These are phyloP conservation scores for Proisotoma minuta DNA, from an alignment of 2,888 invertebrate species.

Conservation along the genomic window DNA sequence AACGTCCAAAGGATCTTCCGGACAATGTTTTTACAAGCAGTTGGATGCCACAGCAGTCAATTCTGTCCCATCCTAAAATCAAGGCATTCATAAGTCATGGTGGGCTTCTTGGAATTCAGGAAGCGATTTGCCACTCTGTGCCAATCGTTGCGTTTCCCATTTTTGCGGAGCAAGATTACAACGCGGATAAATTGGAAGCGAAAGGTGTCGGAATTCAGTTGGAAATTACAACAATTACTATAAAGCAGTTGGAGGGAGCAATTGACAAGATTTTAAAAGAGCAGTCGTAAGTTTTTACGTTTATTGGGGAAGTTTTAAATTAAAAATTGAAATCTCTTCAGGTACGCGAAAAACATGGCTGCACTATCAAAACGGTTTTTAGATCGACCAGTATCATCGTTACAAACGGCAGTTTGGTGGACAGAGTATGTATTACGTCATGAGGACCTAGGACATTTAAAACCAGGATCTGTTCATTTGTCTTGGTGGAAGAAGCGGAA, in stretches of 20 bases:
- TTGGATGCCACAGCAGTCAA: not conserved
- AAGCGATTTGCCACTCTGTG: slow-evolving; percentile 31
- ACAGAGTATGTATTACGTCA: slow-evolving; percentile 27
- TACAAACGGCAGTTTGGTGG: slow-evolving; percentile 33
- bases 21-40: not conserved
- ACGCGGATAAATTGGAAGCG: slow-evolving; percentile 20
- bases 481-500: slow-evolving; percentile 1
- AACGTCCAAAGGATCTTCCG: not conserved
- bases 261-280: slow-evolving; percentile 24
- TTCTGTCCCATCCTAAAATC: slow-evolving; percentile 34
- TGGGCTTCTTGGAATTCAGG: slow-evolving; percentile 35
- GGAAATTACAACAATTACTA: slow-evolving; percentile 26
- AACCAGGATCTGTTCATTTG: not conserved
- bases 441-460: slow-evolving; percentile 9
- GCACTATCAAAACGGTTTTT: slow-evolving; percentile 16
- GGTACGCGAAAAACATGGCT: slow-evolving; percentile 19
- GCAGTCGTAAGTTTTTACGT: not conserved
- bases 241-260: slow-evolving; percentile 22
- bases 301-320: not conserved
- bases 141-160: slow-evolving; percentile 31
- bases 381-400: slow-evolving; percentile 17
- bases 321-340: too few relatives aligned
- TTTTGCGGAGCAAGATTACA: slow-evolving; percentile 41
- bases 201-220: slow-evolving; percentile 30
- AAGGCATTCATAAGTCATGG: slow-evolving; percentile 37